These are phyloP conservation scores for Autographa pulchrina DNA, from an alignment of 2,888 invertebrate genomes.

Conservation along the genomic window DNA sequence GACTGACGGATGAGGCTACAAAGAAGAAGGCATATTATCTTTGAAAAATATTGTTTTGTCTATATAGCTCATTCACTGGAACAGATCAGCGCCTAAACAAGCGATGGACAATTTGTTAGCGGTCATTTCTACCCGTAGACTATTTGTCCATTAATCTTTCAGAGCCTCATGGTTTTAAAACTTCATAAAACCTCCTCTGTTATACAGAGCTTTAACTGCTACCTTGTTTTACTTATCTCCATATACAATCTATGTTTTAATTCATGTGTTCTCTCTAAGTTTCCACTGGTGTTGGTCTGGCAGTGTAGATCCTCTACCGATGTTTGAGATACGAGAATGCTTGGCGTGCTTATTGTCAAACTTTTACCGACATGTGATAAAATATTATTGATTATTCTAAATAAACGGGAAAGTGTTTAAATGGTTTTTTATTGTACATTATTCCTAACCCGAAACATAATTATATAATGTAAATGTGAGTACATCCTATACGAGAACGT, in stretches of 20 bases:
- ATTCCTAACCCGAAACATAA: too few relatives aligned
- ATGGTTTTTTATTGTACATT: slow-evolving; percentile 66
- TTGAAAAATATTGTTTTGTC: not conserved
- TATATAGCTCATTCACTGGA: not conserved
- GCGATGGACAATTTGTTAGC: too few relatives aligned
- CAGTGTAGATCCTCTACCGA: slow-evolving; percentile 61
- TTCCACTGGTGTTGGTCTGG: slow-evolving; percentile 56
- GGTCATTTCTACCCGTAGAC: too few relatives aligned
- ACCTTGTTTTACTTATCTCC: slow-evolving; percentile 36
- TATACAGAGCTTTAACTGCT: slow-evolving; percentile 16
- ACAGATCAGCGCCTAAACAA: too few relatives aligned
- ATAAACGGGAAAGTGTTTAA: slow-evolving; percentile 83
- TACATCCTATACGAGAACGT: too few relatives aligned
- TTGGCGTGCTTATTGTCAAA: slow-evolving; percentile 83
- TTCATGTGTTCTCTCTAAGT: slow-evolving; percentile 22
- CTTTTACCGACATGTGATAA: slow-evolving; percentile 87
- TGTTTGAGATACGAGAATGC: slow-evolving; percentile 69
- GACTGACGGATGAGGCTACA: too few relatives aligned
- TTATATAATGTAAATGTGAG: too few relatives aligned
- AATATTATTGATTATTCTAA: slow-evolving; percentile 84
- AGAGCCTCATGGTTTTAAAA: not conserved
- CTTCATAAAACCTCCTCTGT: not conserved
- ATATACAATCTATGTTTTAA: slow-evolving; percentile 20
- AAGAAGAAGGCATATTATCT: too few relatives aligned
- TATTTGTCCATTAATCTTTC: not conserved